Conservation (phyloP, 2,888 invertebrate species). For the Brachypterus glaber region DNA sequence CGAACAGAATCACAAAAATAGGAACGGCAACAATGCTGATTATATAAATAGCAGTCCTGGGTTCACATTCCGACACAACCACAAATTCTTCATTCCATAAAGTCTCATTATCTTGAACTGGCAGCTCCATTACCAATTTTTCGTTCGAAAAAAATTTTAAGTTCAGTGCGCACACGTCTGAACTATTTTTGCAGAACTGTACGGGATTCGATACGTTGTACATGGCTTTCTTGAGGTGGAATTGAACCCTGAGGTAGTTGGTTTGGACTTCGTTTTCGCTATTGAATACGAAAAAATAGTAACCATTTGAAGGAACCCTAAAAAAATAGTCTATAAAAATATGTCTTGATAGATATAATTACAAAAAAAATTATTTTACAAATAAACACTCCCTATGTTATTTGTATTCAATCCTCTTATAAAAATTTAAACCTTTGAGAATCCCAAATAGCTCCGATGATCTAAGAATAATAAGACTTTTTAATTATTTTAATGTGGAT, state of each 20-base stretch:
- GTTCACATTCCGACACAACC: slow-evolving; percentile 64
- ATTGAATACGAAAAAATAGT: slow-evolving; percentile 76
- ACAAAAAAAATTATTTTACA: too few relatives aligned
- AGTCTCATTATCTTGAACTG: slow-evolving; percentile 52
- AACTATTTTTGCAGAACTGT: slow-evolving; percentile 53
- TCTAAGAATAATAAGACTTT: too few relatives aligned
- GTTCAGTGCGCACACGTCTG: slow-evolving; percentile 52
- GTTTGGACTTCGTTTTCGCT: slow-evolving; percentile 69
- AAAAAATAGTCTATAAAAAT: too few relatives aligned
- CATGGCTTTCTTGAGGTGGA: slow-evolving; percentile 59
- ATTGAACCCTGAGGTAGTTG: slow-evolving; percentile 59
- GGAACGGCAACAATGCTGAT: slow-evolving; percentile 63
- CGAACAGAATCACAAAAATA: slow-evolving; percentile 58
- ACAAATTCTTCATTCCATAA: slow-evolving; percentile 67
- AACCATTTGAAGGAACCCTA: slow-evolving; percentile 65
- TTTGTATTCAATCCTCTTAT: too few relatives aligned
- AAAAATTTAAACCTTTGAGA: too few relatives aligned
- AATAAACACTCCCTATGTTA: too few relatives aligned
- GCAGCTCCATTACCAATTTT: slow-evolving; percentile 60
- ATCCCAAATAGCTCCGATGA: too few relatives aligned
- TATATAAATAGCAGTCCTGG: slow-evolving; percentile 59
- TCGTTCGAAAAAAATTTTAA: slow-evolving; percentile 61
- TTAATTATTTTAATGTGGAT: too few relatives aligned
- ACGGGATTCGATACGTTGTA: slow-evolving; percentile 58
- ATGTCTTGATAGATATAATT: background rate